Base-by-base conservation (phyloP, 2,888 invertebrate species). In the Doris montereyensis region DNA sequence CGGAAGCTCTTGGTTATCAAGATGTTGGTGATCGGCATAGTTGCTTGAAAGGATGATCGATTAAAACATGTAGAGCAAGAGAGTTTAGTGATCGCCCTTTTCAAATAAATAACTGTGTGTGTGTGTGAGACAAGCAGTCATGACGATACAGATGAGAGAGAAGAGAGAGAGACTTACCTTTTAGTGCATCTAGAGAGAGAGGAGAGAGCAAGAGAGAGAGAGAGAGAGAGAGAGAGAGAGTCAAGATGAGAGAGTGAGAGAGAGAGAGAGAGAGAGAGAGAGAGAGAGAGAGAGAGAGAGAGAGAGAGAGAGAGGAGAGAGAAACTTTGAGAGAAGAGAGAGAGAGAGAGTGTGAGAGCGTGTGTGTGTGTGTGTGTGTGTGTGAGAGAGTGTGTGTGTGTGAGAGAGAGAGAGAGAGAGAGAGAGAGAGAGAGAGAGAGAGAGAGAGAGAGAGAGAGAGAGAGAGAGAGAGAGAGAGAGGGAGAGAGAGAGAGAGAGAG, bases 1-100 rank as follows among this genome's bases (percentile, higher is more conserved):
- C 81, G 81, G 81, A 90, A 88, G 26, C 87, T 88, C 80, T 87
- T 74, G 5, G 86, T n/a, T n/a, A n/a, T n/a, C n/a, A n/a, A n/a
- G n/a, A n/a, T n/a, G n/a, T n/a, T n/a, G n/a, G n/a, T n/a, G n/a
- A n/a, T n/a, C n/a, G n/a, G n/a, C n/a, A n/a, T n/a, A n/a, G n/a
- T n/a, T n/a, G n/a, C n/a, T n/a, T n/a, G n/a, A n/a, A n/a, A n/a
- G n/a, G n/a, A n/a, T n/a, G n/a, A n/a, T n/a, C n/a, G n/a, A n/a
- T n/a, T n/a, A n/a, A n/a, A n/a, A n/a, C n/a, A n/a, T n/a, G n/a
- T n/a, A n/a, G n/a, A n/a, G n/a, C n/a, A n/a, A n/a, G n/a, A n/a
- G n/a, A n/a, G n/a, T n/a, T n/a, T n/a, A n/a, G n/a, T n/a, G n/a
- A n/a, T n/a, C n/a, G n/a, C n/a, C n/a, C n/a, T n/a, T n/a, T n/a